Evolutionary conservation across 2,888 invertebrate species (phyloP).

Genomic region (Volucella inflata): DNA sequence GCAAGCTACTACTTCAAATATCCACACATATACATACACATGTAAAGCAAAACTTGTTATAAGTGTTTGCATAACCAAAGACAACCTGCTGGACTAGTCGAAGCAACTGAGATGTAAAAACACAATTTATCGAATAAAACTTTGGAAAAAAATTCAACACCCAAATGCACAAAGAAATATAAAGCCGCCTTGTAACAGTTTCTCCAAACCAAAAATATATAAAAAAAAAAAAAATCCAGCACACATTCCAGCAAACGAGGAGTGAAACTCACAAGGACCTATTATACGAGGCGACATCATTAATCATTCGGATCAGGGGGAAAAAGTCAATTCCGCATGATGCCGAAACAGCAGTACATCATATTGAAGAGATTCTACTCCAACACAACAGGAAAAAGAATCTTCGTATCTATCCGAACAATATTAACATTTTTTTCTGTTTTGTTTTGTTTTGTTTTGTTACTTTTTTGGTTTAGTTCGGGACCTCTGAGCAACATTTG

Average conservation of each 20-base stretch:
- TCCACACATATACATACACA: too few species aligned
- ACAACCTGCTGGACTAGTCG: background rate
- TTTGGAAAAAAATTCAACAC: conserved; percentile 46
- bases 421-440: conserved; percentile 66
- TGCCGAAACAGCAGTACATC: conserved; percentile 69
- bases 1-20: too few species aligned
- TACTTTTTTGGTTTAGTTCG: conserved; percentile 16
- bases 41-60: too few species aligned
- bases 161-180: conserved; percentile 19
- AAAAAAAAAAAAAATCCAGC: conserved; percentile 30
- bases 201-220: conserved; percentile 36
- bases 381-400: conserved; percentile 18
- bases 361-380: conserved; percentile 58
- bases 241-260: conserved; percentile 63
- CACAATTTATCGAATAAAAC: conserved; percentile 5
- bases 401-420: conserved; percentile 12
- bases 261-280: conserved; percentile 68
- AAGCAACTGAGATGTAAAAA: conserved; percentile 5
- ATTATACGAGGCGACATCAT: conserved; percentile 71
- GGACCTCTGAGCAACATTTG: conserved; percentile 60
- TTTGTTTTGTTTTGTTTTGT: too few species aligned
- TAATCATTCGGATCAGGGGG: conserved; percentile 73
- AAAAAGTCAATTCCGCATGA: conserved; percentile 74
- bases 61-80: too few species aligned
- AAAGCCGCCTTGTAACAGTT: conserved; percentile 52